These are phyloP conservation scores for Lepidostoma basale DNA, from an alignment of 1,140 invertebrate genomes.

Conservation along the genomic window DNA sequence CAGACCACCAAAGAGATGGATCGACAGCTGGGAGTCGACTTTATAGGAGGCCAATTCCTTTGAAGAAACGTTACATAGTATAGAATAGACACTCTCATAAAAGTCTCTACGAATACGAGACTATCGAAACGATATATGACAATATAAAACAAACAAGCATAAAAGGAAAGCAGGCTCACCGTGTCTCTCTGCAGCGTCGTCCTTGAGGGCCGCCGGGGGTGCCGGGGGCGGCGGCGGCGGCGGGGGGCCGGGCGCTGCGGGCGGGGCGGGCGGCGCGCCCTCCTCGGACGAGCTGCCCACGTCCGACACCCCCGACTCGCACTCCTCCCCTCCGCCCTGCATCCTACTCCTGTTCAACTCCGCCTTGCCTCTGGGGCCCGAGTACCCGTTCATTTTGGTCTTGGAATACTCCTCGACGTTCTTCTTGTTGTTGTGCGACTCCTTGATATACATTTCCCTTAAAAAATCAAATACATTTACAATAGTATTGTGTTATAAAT, in stretches of 20 bases:
- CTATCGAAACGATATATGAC: no score
- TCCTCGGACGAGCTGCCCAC: conserved; percentile 20
- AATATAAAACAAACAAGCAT: no score
- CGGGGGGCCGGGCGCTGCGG: conserved; percentile 64
- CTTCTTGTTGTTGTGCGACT: conserved; percentile 23
- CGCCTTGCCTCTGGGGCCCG: neutral
- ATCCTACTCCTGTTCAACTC: neutral
- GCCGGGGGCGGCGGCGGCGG: conserved; percentile 66
- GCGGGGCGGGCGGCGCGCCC: conserved; percentile 50
- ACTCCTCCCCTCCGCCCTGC: neutral
- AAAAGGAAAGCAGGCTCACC: neutral
- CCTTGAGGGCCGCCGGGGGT: conserved; percentile 47
- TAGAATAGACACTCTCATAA: no score
- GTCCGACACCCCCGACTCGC: conserved; percentile 19
- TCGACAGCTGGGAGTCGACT: no score
- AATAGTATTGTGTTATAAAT: no score
- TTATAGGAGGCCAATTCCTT: no score
- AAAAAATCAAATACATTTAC: no score
- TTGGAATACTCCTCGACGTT: conserved; percentile 19
- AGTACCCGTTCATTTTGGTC: neutral
- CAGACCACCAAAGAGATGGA: no score
- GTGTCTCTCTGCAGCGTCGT: neutral
- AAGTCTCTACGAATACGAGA: no score
- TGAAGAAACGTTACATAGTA: no score
- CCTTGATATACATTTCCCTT: conserved; percentile 8